Evolutionary conservation across 2,113 vertebrate genomes (phyloP).

Genomic region (Irena cyanogastra): DNA sequence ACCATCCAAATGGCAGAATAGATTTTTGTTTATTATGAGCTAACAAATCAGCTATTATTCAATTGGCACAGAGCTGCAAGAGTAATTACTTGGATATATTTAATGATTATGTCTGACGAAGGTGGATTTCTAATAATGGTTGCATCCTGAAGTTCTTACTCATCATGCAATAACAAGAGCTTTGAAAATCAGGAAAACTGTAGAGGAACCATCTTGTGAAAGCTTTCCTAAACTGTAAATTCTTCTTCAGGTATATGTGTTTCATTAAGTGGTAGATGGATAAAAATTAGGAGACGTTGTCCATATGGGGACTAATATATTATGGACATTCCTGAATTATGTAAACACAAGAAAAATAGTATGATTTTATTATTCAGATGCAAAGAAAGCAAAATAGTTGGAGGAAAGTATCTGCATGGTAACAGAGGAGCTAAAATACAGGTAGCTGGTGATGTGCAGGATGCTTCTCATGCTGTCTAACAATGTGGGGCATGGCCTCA

Average conservation of each 20-base stretch:
- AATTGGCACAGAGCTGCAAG: neutral
- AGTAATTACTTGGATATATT: neutral
- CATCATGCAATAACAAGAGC: neutral
- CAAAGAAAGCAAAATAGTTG: neutral
- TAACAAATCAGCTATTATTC: slow-evolving; percentile 1
- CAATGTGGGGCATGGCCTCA: neutral
- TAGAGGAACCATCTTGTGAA: neutral
- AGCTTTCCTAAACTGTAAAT: neutral
- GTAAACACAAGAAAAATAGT: neutral
- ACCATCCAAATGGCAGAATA: neutral
- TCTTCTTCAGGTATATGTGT: neutral
- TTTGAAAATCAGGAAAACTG: neutral
- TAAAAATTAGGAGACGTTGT: neutral
- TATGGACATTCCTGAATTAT: neutral
- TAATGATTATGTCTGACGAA: neutral
- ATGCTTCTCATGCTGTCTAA: neutral
- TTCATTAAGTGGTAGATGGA: neutral
- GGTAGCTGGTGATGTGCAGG: neutral
- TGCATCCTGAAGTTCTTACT: neutral
- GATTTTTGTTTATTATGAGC: neutral
- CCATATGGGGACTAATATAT: neutral
- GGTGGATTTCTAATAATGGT: neutral
- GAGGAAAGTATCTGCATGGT: neutral
- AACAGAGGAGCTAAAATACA: neutral
- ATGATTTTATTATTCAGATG: neutral